phyloP scores from a whole-genome alignment of 1,140 invertebrate species.

The Drosophila pruinosa region DNA sequence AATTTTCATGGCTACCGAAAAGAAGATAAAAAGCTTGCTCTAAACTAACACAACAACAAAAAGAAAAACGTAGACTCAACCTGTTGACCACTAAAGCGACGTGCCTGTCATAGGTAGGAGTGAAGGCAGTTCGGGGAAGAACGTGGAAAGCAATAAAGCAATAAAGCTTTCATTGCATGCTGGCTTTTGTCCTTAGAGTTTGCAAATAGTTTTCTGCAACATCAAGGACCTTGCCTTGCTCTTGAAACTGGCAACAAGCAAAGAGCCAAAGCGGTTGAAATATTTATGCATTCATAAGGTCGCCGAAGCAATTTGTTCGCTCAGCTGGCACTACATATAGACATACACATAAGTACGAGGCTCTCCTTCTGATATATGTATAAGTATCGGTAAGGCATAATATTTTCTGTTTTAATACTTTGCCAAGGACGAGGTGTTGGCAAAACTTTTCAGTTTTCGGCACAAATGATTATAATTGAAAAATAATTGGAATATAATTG shows the following conservation, averaged over 20 bases:
- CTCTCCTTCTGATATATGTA: neutral
- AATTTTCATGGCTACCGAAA: constrained; percentile 63
- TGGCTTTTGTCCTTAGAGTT: constrained; percentile 60
- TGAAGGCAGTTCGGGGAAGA: neutral
- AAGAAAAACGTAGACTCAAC: constrained; percentile 37
- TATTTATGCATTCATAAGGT: constrained; percentile 77
- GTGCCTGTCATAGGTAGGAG: neutral
- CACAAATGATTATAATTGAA: constrained; percentile 64
- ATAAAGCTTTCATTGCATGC: constrained; percentile 39
- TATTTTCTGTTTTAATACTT: constrained; percentile 58
- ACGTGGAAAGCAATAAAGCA: constrained; percentile 2
- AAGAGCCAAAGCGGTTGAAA: constrained; percentile 58
- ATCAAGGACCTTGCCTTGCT: constrained; percentile 71
- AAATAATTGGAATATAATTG: constrained; percentile 72
- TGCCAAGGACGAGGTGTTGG: constrained; percentile 50
- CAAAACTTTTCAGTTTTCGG: constrained; percentile 30
- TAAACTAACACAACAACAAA: constrained; percentile 12
- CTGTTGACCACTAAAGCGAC: constrained; percentile 55
- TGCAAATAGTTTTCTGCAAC: constrained; percentile 52
- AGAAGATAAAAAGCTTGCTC: constrained; percentile 21
- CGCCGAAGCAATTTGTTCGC: constrained; percentile 70
- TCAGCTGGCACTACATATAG: constrained; percentile 66
- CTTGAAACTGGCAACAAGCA: constrained; percentile 72
- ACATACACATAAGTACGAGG: constrained; percentile 26
- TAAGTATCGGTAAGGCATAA: constrained; percentile 33